phyloP scores from a whole-genome alignment of 2,113 vertebrate genomes.

The Isurus oxyrinchus region DNA sequence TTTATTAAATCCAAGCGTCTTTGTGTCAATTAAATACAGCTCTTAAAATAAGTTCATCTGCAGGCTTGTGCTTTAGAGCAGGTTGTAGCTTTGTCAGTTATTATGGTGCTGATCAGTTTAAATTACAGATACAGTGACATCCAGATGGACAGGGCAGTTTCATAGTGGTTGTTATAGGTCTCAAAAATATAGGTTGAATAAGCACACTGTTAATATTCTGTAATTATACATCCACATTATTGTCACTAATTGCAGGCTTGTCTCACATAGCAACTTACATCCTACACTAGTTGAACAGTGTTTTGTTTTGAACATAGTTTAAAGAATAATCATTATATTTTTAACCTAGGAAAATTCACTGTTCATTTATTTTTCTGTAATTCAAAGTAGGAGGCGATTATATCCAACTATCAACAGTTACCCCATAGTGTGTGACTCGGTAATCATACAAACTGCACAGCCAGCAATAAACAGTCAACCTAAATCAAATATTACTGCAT shows the following conservation, averaged over 20 bases:
- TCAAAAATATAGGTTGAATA: conserved; percentile 32
- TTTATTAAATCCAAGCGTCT: not conserved
- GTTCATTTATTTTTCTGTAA: not conserved
- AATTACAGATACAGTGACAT: conserved; percentile 31
- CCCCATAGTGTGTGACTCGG: not conserved
- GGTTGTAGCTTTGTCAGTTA: not conserved
- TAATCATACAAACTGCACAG: not conserved
- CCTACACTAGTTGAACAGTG: conserved; percentile 11
- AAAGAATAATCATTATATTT: not conserved
- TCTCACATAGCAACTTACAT: conserved; percentile 4
- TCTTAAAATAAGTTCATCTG: not conserved
- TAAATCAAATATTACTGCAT: conserved; percentile 1
- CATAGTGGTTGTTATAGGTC: conserved; percentile 19
- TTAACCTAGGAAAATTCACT: not conserved
- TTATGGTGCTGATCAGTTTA: conserved; percentile 30
- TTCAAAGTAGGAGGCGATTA: not conserved
- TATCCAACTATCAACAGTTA: not conserved
- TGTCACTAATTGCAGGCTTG: conserved; percentile 34
- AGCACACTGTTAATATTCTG: conserved; percentile 15
- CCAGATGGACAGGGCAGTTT: conserved; percentile 31
- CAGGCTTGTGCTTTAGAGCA: not conserved
- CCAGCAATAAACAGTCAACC: conserved; percentile 4
- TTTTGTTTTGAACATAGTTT: conserved; percentile 1
- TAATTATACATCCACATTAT: conserved; percentile 24
- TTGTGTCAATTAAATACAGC: conserved; percentile 21